Percentiles rank a stretch among this genome's conserved stretches.
phyloP scores from a whole-genome alignment of 92 coral and sea anemone genomes.

The Metridium senile region DNA sequence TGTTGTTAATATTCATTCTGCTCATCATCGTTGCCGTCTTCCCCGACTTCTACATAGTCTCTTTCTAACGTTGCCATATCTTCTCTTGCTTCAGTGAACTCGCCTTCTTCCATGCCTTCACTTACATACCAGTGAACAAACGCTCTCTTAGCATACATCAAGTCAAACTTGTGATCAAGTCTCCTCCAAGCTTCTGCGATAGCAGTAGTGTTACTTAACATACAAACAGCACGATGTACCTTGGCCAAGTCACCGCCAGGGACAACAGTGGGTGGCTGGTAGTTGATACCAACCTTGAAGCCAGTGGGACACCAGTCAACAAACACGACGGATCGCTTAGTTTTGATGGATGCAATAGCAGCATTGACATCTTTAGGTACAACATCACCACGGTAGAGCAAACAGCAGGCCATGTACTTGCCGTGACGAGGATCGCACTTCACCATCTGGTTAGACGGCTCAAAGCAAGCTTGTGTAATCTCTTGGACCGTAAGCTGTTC shows the following conservation, averaged over 20 bases:
- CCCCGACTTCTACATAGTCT: slow-evolving; percentile 32
- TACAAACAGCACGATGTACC: slow-evolving; percentile 72
- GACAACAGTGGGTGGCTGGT: slow-evolving; percentile 78
- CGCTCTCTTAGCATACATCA: slow-evolving; percentile 76
- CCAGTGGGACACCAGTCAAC: slow-evolving; percentile 93
- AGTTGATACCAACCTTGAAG: slow-evolving; percentile 82
- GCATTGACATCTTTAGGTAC: slow-evolving; percentile 93
- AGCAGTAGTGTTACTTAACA: slow-evolving; percentile 80
- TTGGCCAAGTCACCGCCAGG: slow-evolving; percentile 86
- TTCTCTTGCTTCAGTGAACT: slow-evolving; percentile 64
- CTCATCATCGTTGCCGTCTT: slow-evolving; percentile 11
- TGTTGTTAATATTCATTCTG: slow-evolving; percentile 8
- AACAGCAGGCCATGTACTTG: slow-evolving; percentile 89
- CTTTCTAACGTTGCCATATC: slow-evolving; percentile 38
- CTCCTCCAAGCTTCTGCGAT: slow-evolving; percentile 83
- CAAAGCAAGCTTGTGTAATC: slow-evolving; percentile 80
- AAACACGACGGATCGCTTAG: slow-evolving; percentile 85
- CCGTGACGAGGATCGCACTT: slow-evolving; percentile 90
- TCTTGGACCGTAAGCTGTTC: slow-evolving; percentile 77
- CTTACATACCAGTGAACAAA: slow-evolving; percentile 85
- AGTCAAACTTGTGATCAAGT: slow-evolving; percentile 70
- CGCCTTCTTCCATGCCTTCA: slow-evolving; percentile 86
- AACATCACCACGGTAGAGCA: slow-evolving; percentile 89
- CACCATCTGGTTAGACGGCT: slow-evolving; percentile 86
- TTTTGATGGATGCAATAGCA: slow-evolving; percentile 87